These are phyloP conservation scores for Microctonus brassicae DNA, from an alignment of 2,888 invertebrate genomes.

Conservation along the genomic window DNA sequence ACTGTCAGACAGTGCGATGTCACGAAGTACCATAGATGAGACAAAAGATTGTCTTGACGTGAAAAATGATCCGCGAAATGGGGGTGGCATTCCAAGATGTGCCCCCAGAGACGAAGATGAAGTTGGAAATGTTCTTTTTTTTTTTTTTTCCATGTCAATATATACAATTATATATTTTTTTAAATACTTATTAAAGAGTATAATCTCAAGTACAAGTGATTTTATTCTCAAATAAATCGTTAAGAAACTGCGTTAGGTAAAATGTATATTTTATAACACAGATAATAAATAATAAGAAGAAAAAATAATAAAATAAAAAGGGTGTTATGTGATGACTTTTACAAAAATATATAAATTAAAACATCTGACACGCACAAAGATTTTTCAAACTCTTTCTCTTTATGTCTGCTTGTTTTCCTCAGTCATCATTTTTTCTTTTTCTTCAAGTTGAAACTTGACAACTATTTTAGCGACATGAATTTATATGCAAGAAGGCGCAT, in stretches of 20 bases:
- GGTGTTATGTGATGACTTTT: not conserved
- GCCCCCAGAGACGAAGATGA: not conserved
- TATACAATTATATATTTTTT: not conserved
- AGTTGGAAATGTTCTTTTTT: not conserved
- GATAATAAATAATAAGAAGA: not conserved
- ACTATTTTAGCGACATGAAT: slow-evolving; percentile 2
- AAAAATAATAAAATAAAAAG: not conserved
- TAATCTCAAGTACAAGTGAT: not conserved
- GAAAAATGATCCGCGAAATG: slow-evolving; percentile 70
- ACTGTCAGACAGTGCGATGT: slow-evolving; percentile 68
- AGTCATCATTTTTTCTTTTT: not conserved
- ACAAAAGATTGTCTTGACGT: slow-evolving; percentile 66
- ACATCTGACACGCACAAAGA: not conserved
- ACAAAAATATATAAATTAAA: not conserved
- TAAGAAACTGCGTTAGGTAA: not conserved
- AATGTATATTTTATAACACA: not conserved
- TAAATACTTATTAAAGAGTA: not conserved
- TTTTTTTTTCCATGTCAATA: not conserved
- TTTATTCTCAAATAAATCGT: no score
- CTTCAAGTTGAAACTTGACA: not conserved
- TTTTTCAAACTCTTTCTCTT: not conserved
- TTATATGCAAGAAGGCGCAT: not conserved
- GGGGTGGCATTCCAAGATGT: slow-evolving; percentile 44
- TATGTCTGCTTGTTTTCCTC: not conserved
- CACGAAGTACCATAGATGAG: slow-evolving; percentile 63